Conservation (phyloP, 2,797 vertebrate species). For the Enteromius argenteus region DNA sequence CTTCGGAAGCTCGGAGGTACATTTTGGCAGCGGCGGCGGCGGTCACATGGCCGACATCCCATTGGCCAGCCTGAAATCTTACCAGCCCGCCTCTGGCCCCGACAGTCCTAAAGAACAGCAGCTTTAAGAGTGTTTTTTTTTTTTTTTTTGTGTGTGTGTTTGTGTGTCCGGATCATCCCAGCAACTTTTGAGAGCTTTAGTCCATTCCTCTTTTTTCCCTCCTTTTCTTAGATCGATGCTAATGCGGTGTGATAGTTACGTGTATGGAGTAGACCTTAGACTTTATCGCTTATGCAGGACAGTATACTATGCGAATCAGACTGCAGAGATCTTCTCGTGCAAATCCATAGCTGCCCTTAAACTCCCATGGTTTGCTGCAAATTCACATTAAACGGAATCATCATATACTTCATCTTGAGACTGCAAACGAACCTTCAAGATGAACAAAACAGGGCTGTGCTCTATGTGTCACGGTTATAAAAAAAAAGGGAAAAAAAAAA, state of each 20-base stretch:
- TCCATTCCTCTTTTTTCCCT: slow-evolving; percentile 56
- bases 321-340: slow-evolving; percentile 69
- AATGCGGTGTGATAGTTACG: slow-evolving; percentile 88
- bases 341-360: slow-evolving; percentile 60
- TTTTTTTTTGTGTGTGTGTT: slow-evolving; percentile 33
- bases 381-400: slow-evolving; percentile 67
- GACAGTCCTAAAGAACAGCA: slow-evolving; percentile 98
- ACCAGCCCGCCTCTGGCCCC: slow-evolving; percentile 87
- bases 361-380: slow-evolving; percentile 71
- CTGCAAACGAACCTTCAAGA: slow-evolving; percentile 65
- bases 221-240: slow-evolving; percentile 82
- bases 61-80: slow-evolving; percentile 95
- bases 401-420: slow-evolving; percentile 59
- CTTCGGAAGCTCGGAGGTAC: slow-evolving; percentile 90
- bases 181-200: slow-evolving; percentile 58
- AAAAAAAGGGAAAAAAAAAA: slow-evolving; percentile 66
- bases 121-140: slow-evolving; percentile 86
- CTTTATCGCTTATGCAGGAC: slow-evolving; percentile 86
- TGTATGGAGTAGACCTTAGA: slow-evolving; percentile 89
- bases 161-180: slow-evolving; percentile 50
- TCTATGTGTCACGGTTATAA: slow-evolving; percentile 64
- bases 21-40: slow-evolving; percentile 83
- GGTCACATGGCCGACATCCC: slow-evolving; percentile 95
- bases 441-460: slow-evolving; percentile 49
- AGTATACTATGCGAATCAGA: slow-evolving; percentile 79